A percentile compares a stretch with the other conserved stretches of the same genome.
Evolutionary conservation across 2,797 vertebrate species (phyloP).

Genomic region (Ctenopoma kingsleyae): DNA sequence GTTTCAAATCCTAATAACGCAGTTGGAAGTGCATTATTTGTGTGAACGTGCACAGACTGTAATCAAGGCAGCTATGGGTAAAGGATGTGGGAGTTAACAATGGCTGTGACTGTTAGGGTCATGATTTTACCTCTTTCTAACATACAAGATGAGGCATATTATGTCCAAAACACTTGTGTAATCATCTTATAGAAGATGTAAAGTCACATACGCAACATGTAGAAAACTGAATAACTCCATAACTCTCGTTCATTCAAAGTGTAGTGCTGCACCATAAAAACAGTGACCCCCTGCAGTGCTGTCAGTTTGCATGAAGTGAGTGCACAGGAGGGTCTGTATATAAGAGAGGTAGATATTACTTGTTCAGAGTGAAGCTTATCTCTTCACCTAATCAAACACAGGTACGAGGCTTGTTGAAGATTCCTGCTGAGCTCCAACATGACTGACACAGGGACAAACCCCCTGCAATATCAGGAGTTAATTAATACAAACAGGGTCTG

Average conservation of each 20-base stretch:
- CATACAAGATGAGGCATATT: constrained; percentile 32
- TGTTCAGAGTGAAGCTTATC: constrained; percentile 76
- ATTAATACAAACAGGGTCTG: constrained; percentile 85
- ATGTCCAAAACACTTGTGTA: constrained; percentile 11
- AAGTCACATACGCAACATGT: constrained; percentile 23
- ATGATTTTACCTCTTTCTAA: constrained; percentile 51
- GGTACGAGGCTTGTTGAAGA: constrained; percentile 71
- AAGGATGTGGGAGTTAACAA: constrained; percentile 74
- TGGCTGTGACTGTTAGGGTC: constrained; percentile 74
- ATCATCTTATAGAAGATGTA: constrained; percentile 26
- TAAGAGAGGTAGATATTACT: constrained; percentile 72
- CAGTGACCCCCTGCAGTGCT: constrained; percentile 61
- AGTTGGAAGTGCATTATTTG: constrained; percentile 87
- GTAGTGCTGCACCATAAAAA: constrained; percentile 50
- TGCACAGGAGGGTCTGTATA: constrained; percentile 57
- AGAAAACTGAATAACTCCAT: constrained; percentile 43
- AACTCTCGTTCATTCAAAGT: constrained; percentile 53
- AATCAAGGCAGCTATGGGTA: constrained; percentile 75
- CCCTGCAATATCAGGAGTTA: constrained; percentile 81
- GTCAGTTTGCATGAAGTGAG: constrained; percentile 56
- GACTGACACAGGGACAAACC: constrained; percentile 83
- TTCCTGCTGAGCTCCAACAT: constrained; percentile 79
- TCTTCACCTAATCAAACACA: constrained; percentile 78
- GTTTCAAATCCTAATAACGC: constrained; percentile 87
- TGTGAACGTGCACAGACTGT: constrained; percentile 82